phyloP scores from a whole-genome alignment of 1,140 invertebrate species.

The Chironomus tepperi region DNA sequence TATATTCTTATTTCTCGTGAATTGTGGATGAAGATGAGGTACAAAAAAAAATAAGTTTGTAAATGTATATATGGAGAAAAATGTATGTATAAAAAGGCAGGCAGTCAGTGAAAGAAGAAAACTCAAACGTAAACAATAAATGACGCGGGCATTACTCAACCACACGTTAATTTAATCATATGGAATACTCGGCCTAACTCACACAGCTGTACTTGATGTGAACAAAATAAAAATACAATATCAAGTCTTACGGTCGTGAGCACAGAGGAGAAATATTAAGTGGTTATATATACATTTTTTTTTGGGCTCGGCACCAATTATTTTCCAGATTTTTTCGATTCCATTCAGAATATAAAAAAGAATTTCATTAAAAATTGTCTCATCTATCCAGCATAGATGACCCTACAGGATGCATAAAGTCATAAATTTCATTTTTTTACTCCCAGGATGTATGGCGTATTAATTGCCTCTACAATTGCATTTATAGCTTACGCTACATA shows the following conservation, averaged over 20 bases:
- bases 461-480: neutral
- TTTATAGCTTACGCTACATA: no score
- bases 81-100: neutral
- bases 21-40: no score
- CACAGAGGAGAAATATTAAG: neutral
- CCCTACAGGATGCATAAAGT: neutral
- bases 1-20: no score
- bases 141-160: conserved; percentile 16
- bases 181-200: neutral
- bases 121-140: conserved; percentile 11
- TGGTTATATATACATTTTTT: no score
- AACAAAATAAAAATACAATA: neutral
- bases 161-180: neutral
- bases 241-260: neutral
- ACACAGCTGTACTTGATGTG: neutral
- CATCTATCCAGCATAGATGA: neutral
- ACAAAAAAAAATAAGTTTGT: no score
- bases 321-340: neutral
- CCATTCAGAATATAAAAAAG: neutral
- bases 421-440: neutral
- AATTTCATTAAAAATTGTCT: neutral
- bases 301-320: neutral
- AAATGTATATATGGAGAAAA: neutral
- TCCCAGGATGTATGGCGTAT: neutral
- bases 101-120: neutral